A percentile compares a stretch with the other conserved stretches of the same genome.
These are phyloP conservation scores for Brachylomia viminalis DNA, from an alignment of 2,888 invertebrate genomes.

Conservation along the genomic window DNA sequence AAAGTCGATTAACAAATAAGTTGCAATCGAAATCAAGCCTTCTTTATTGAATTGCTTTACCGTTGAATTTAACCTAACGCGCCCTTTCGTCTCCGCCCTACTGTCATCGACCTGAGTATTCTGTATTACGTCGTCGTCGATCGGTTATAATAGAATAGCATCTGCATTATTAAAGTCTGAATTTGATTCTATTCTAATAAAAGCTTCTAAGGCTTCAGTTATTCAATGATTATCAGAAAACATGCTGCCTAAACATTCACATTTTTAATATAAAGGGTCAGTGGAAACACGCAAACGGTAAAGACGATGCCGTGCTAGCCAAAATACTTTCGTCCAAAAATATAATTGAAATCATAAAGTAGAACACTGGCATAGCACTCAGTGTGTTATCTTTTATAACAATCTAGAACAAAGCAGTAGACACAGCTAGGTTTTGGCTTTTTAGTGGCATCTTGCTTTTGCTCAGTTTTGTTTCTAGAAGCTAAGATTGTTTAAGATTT, in stretches of 20 bases:
- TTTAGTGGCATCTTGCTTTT: neutral
- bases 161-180: neutral
- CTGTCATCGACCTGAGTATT: constrained; percentile 28
- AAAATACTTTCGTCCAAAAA: constrained; percentile 20
- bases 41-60: neutral
- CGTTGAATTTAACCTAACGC: constrained; percentile 22
- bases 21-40: constrained; percentile 9
- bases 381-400: constrained; percentile 17
- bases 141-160: neutral
- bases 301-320: neutral
- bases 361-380: constrained; percentile 24
- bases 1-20: neutral
- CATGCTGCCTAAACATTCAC: neutral
- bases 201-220: neutral
- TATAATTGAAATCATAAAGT: constrained; percentile 26
- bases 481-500: neutral
- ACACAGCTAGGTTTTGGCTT: constrained; percentile 5
- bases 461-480: neutral
- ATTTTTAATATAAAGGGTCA: constrained; percentile 7
- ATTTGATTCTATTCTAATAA: neutral
- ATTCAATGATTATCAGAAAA: neutral
- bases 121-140: neutral
- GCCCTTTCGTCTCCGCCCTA: constrained; percentile 7
- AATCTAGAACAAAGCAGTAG: constrained; percentile 39
- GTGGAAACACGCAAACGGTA: constrained; percentile 33